These are phyloP conservation scores for Terebella lapidaria DNA, from an alignment of 2,888 invertebrate species.

Conservation along the genomic window DNA sequence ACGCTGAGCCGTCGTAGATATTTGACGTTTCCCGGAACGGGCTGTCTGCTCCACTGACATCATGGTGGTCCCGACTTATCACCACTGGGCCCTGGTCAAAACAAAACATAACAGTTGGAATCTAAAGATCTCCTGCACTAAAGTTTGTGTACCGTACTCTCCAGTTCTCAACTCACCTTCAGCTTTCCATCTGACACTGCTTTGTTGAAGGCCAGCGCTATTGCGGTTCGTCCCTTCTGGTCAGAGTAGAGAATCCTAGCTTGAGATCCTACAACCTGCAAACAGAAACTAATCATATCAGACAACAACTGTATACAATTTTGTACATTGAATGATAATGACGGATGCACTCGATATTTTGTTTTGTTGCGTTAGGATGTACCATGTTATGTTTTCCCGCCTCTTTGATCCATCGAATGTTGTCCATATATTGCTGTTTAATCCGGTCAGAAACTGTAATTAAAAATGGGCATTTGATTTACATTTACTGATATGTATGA, in stretches of 20 bases:
- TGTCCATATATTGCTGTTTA: conserved; percentile 60
- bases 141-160: no score
- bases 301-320: not conserved
- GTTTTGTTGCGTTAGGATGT: not conserved
- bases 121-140: no score
- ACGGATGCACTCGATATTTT: not conserved
- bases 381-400: conserved; percentile 58
- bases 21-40: conserved; percentile 64
- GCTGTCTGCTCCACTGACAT: conserved; percentile 63
- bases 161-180: conserved; percentile 45
- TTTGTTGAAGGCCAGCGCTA: conserved; percentile 60
- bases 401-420: conserved; percentile 60
- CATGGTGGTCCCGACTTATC: conserved; percentile 62
- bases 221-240: conserved; percentile 56
- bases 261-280: conserved; percentile 56
- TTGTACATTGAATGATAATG: not conserved
- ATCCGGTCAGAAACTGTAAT: conserved; percentile 56
- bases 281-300: not conserved
- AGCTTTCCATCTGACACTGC: conserved; percentile 55
- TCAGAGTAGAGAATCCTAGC: conserved; percentile 63
- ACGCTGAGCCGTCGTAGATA: conserved; percentile 61
- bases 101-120: no score
- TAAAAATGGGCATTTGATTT: no score
- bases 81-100: conserved; percentile 58
- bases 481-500: no score